Evolutionary conservation across 1,140 invertebrate species (phyloP), one percentile per base, ranked within the genome.

Genomic region (Pseudachorutes palmiensis): DNA sequence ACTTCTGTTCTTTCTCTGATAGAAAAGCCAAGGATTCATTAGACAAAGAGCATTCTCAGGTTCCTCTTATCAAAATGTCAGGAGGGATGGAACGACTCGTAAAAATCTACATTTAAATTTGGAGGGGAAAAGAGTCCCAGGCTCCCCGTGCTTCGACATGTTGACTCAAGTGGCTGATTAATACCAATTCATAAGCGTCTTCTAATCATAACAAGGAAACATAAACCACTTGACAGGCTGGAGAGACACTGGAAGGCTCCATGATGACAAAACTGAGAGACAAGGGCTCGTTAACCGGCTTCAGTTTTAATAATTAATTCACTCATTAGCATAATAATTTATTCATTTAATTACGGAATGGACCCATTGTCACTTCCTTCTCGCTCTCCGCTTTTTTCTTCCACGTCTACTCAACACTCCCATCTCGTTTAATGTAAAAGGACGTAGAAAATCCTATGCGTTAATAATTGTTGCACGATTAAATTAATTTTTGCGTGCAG

Each of bases 241-340:
- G 14, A 19, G 51, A 55, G 51, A 26, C 12, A 55, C n/a, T n/a
- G 51, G 24, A 24, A 14, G 24, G 24, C 51, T 19, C 36, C 9
- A 45, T 19, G 36, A 55, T 16, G 14, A 5, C 9, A 14, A 5
- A 19, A 5, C 9, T 22, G 12, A 26, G 5, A 22, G 24, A 26
- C 3, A 55, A 55, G 24, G 12, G 12, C 51, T 26, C 51, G 12
- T 26, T 5, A 19, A 55, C 51, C 9, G 36, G 19, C 5, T 41
- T 41, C 36, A 41, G n/a, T 19, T 19, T 26, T 55, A 55, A 19
- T 55, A 55, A 55, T 55, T 55, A 55, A 55, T 55, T 55, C 51
- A 55, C 12, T 55, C 51, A 55, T 55, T 55, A 55, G 51, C 51
- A 55, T 55, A 55, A 55, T 55, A 55, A 55, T 55, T 55, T 55